phyloP scores from a whole-genome alignment of 2,797 vertebrate species.

The Lacerta bilineata region DNA sequence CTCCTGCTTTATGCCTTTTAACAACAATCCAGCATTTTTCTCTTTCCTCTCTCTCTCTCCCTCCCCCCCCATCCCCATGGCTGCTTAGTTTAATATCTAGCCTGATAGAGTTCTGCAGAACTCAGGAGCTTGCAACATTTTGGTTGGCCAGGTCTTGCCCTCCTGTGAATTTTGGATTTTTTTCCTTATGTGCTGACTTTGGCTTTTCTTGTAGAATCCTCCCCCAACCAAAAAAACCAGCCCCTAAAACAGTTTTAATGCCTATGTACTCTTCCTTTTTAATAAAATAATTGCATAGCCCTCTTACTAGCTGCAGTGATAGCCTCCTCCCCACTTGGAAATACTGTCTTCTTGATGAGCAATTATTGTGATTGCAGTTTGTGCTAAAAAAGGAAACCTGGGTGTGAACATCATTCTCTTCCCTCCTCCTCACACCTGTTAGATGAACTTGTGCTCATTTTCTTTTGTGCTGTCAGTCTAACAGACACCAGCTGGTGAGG shows the following conservation, averaged over 20 bases:
- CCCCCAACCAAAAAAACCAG: not conserved
- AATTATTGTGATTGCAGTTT: constrained; percentile 62
- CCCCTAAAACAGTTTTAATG: no score
- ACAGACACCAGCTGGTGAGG: constrained; percentile 14
- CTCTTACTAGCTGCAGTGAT: constrained; percentile 53
- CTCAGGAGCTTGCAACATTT: no score
- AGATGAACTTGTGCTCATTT: constrained; percentile 35
- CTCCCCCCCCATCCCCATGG: no score
- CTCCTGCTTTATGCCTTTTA: no score
- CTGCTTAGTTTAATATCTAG: no score
- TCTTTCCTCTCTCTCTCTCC: no score
- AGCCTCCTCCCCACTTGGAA: constrained; percentile 16
- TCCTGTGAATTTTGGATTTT: no score
- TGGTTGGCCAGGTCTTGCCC: no score
- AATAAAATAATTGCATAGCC: constrained; percentile 60
- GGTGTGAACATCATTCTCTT: constrained; percentile 28
- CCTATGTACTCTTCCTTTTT: constrained; percentile 25
- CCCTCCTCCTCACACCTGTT: constrained; percentile 27
- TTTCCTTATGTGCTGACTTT: no score
- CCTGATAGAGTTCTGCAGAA: no score
- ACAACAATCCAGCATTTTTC: no score
- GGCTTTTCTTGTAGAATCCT: no score
- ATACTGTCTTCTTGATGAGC: constrained; percentile 57
- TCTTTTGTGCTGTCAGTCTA: constrained; percentile 22
- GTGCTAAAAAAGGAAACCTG: constrained; percentile 57